Base-by-base conservation (phyloP, 2,888 invertebrate species). In the Oeneis ivallda region DNA sequence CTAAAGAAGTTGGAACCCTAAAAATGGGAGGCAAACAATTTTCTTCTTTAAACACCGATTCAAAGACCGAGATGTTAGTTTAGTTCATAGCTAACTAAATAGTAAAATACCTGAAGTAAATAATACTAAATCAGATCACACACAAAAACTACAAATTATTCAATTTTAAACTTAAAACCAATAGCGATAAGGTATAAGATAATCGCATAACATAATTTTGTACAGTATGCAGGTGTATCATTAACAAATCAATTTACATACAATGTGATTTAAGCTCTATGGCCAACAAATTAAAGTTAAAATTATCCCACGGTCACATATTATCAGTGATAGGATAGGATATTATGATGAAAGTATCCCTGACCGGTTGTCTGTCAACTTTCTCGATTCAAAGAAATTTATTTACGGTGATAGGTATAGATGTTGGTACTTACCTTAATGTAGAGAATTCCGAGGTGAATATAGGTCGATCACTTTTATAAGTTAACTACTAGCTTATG, bases 321-420 rank as follows among this genome's bases (percentile, higher is more conserved):
- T 58, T 17, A 52, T 58, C 62, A 49, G 59, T 49, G 57, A 64
- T 61, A 64, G 60, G 58, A 64, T 43, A 58, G 26, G 26, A 26
- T 26, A 26, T 62, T 26, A 26, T 62, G 64, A 66, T 59, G 66
- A 69, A 43, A 67, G 69, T 67, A 50, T 53, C 58, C 49, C 54
- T 50, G 64, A 62, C 69, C 66, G 68, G 68, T 65, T 62, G 62
- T 68, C 26, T 26, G 54, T 62, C 69, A 47, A 65, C 69, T 67
- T 69, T 69, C 67, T 65, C 65, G 57, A 54, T 63, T 34, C 59
- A 64, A 64, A 64, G 59, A 59, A 64, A 59, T n/a, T n/a, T n/a
- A 64, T 53, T 34, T 34, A 53, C 37, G 37, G 34, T 53, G 53
- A 34, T 53, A n/a, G n/a, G n/a, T n/a, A 53, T 34, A 9, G 53